Evolutionary conservation across 2,888 invertebrate species (phyloP).

Genomic region (Dryococelus australis): DNA sequence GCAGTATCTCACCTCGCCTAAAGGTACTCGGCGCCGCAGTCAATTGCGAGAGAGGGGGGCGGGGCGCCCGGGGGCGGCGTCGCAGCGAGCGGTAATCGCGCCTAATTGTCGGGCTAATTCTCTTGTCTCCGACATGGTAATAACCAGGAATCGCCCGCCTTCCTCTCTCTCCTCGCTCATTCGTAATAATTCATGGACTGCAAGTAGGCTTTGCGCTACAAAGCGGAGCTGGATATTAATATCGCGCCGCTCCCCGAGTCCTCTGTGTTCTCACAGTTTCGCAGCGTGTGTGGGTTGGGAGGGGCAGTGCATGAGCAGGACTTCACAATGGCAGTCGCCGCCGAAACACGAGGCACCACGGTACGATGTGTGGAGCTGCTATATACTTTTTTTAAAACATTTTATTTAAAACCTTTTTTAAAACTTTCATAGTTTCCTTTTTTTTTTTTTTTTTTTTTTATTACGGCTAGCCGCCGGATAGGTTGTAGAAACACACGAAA

Average conservation of each 20-base stretch:
- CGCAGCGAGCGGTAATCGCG: neutral
- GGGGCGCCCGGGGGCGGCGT: neutral
- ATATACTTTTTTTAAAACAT: too few relatives aligned
- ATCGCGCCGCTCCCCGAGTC: neutral
- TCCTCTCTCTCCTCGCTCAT: neutral
- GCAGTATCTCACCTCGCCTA: too few relatives aligned
- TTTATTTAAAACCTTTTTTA: too few relatives aligned
- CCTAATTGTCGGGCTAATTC: slow-evolving; percentile 16
- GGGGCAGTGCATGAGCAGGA: neutral
- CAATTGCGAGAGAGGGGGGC: too few relatives aligned
- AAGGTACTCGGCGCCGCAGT: too few relatives aligned
- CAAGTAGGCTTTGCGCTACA: slow-evolving; percentile 16
- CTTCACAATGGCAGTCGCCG: neutral
- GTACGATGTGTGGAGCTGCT: neutral
- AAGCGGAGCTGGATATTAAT: neutral
- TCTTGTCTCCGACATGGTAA: slow-evolving; percentile 16
- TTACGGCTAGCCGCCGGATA: too few relatives aligned
- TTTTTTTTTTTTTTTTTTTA: too few relatives aligned
- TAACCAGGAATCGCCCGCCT: neutral
- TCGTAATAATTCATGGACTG: slow-evolving; percentile 16
- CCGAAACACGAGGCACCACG: neutral
- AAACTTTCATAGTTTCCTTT: too few relatives aligned
- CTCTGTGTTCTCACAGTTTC: neutral
- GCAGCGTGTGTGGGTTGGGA: neutral
- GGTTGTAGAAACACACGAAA: too few relatives aligned